Percentiles rank a stretch among this genome's conserved stretches.
phyloP scores from a whole-genome alignment of 2,888 invertebrate genomes.

The Nymphalis polychloros region DNA sequence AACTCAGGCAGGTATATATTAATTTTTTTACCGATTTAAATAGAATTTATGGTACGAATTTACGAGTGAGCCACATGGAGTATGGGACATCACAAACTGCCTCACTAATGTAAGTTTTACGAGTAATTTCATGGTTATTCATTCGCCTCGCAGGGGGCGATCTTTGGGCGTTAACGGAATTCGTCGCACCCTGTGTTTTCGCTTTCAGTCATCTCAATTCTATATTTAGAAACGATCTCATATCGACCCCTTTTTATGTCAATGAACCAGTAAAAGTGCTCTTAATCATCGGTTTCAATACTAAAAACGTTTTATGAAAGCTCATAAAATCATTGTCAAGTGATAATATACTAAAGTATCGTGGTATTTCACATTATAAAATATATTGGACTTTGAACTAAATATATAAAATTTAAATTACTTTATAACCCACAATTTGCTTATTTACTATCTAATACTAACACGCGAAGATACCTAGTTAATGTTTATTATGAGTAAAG shows the following conservation, averaged over 20 bases:
- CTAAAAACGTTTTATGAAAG: conserved; percentile 28
- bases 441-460: conserved; percentile 20
- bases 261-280: conserved; percentile 39
- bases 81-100: conserved; percentile 65
- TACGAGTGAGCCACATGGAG: conserved; percentile 72
- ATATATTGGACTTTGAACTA: conserved; percentile 31
- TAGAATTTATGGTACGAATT: conserved; percentile 48
- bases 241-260: conserved; percentile 36
- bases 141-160: conserved; percentile 63
- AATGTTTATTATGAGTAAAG: conserved; percentile 34
- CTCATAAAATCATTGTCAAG: conserved; percentile 23
- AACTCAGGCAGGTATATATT: background rate
- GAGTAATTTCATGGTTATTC: conserved; percentile 78
- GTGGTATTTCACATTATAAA: conserved; percentile 24
- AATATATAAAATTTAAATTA: conserved; percentile 25
- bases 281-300: conserved; percentile 31
- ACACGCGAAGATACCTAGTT: conserved; percentile 28
- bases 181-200: conserved; percentile 44
- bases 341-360: conserved; percentile 25
- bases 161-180: conserved; percentile 46
- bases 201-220: conserved; percentile 41
- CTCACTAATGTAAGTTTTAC: conserved; percentile 76
- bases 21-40: conserved; percentile 5
- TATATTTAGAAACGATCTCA: conserved; percentile 38
- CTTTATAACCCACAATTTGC: conserved; percentile 33